These are phyloP conservation scores for Cryptus armator DNA, from an alignment of 2,888 invertebrate species.

Conservation along the genomic window DNA sequence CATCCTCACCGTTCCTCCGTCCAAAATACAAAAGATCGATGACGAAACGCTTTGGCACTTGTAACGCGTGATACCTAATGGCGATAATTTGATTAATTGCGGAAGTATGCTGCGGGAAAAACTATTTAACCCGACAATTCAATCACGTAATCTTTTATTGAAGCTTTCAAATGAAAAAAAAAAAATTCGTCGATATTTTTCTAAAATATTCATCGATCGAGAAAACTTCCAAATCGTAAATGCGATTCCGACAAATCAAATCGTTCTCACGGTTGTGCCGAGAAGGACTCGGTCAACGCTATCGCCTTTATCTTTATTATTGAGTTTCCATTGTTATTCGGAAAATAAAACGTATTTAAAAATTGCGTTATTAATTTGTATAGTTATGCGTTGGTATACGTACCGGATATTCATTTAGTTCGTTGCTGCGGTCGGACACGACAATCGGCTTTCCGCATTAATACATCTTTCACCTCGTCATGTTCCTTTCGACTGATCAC, in stretches of 20 bases:
- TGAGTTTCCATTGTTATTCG: not conserved
- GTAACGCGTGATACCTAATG: no score
- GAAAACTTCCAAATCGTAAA: not conserved
- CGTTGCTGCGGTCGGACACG: not conserved
- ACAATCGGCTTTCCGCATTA: constrained; percentile 67
- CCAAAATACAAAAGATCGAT: no score
- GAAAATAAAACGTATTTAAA: not conserved
- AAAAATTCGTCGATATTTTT: no score
- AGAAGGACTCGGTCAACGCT: not conserved
- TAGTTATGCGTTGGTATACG: constrained; percentile 32
- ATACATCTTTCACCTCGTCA: constrained; percentile 52
- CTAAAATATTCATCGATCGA: not conserved
- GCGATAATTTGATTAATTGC: no score
- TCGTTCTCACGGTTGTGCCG: not conserved
- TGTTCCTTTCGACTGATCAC: not conserved
- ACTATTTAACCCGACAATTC: no score
- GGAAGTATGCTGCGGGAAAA: no score
- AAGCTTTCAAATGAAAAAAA: no score
- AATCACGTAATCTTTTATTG: no score
- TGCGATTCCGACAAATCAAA: not conserved
- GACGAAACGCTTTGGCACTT: no score
- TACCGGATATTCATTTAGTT: not conserved
- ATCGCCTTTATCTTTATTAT: not conserved
- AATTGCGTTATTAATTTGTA: not conserved
- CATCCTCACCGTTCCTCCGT: no score